A percentile compares a stretch with the other conserved stretches of the same genome.
These are phyloP conservation scores for Tapirus terrestris DNA, from an alignment of 2,113 vertebrate genomes.

Conservation along the genomic window DNA sequence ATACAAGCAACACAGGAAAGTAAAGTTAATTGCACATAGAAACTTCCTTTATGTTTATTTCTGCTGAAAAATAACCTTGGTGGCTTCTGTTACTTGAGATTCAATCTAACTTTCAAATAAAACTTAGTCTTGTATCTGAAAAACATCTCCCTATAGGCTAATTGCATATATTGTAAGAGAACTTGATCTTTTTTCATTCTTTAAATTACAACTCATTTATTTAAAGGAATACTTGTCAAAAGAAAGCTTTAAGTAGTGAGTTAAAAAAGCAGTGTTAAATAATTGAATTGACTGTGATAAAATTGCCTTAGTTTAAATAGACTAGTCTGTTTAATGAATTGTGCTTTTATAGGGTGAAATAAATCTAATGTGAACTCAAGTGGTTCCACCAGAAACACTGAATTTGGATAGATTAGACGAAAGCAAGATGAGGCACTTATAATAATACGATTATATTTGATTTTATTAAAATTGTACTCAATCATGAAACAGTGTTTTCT, in stretches of 20 bases:
- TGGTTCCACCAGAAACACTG: conserved; percentile 84
- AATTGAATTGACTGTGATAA: conserved; percentile 91
- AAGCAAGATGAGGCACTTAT: conserved; percentile 54
- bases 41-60: conserved; percentile 22
- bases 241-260: conserved; percentile 89
- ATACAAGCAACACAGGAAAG: neutral
- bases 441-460: conserved; percentile 61
- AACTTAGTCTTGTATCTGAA: conserved; percentile 76
- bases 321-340: conserved; percentile 92
- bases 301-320: conserved; percentile 91
- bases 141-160: conserved; percentile 79
- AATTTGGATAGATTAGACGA: conserved; percentile 81
- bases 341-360: conserved; percentile 90
- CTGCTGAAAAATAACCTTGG: conserved; percentile 36
- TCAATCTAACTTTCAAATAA: conserved; percentile 74
- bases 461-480: conserved; percentile 52
- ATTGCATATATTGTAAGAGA: conserved; percentile 82
- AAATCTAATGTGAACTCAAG: conserved; percentile 88
- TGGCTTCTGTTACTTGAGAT: conserved; percentile 30
- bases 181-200: conserved; percentile 83
- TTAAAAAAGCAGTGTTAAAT: conserved; percentile 90
- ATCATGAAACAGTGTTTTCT: neutral
- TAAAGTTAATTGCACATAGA: neutral
- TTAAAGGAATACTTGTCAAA: conserved; percentile 89
- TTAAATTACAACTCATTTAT: conserved; percentile 89